Evolutionary conservation across 2,797 vertebrate genomes (phyloP), one percentile per base, ranked within the genome.

Genomic region (Gephyroberyx darwinii): DNA sequence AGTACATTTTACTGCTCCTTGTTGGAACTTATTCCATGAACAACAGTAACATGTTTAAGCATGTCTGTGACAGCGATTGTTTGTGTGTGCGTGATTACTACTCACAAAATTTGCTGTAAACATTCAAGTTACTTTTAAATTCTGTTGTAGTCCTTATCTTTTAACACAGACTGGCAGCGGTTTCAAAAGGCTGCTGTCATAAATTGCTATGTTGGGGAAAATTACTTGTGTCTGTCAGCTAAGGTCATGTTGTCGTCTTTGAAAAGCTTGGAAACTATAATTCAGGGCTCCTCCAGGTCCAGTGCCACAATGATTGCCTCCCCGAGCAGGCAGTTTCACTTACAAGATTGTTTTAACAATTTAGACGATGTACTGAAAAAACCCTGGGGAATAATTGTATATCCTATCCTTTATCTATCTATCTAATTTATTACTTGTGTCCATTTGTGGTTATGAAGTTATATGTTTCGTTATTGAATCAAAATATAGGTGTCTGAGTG

Each of bases 1-100:
- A 54, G 65, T 14, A 26, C 71, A 60, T 71, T 76, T 73, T 48
- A 16, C 41, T 22, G 20, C 5, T 8, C 59, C 22, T 47, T 59
- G 16, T 51, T 33, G 1, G 17, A 55, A 59, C 17, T 59, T 67
- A 31, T 51, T 66, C 20, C 53, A 67, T 33, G 5, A 47, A 65
- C 7, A 50, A n/a, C 30, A 54, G 20, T 22, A 51, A 69, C 31
- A 13, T 50, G 10, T 8, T 37, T 64, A 65, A 56, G 30, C 20
- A 43, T 57, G 31, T 62, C n/a, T 54, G 5, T 48, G n/a, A 17
- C 16, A 51, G 50, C 7, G 3, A 22, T 8, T 52, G n/a, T 64
- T 10, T 12, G 8, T 39, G 37, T 56, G 37, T 56, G 20, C 48
- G 30, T 56, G 37, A 56, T 17, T 10, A 39, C 17, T 12, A 1